A percentile compares a stretch with the other conserved stretches of the same genome.
phyloP scores from a whole-genome alignment of 2,888 invertebrate genomes.

The Noctua comes region DNA sequence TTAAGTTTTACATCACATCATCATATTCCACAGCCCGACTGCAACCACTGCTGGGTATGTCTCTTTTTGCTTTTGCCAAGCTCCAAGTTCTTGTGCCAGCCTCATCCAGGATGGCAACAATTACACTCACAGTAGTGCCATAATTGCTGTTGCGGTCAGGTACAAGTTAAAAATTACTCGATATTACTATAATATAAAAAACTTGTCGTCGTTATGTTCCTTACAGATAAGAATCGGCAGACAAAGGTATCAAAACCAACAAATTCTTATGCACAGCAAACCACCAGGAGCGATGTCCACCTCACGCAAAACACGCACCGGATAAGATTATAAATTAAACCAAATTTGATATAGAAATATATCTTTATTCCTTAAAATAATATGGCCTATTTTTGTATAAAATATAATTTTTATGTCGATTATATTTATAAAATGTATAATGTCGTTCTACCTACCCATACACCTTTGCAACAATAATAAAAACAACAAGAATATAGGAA shows the following conservation, averaged over 20 bases:
- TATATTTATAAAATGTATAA: constrained; percentile 53
- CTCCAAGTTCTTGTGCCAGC: neutral
- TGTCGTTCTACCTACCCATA: constrained; percentile 64
- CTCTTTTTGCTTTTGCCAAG: neutral
- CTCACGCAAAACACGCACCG: constrained; percentile 47
- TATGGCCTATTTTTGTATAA: constrained; percentile 70
- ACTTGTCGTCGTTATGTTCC: neutral
- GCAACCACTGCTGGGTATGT: neutral
- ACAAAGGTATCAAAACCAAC: constrained; percentile 47
- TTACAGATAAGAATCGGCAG: constrained; percentile 61
- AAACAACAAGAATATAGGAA: constrained; percentile 54
- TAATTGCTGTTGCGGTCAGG: neutral
- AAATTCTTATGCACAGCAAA: constrained; percentile 47
- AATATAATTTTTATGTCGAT: constrained; percentile 62
- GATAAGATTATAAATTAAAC: constrained; percentile 48
- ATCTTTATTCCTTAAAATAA: constrained; percentile 65
- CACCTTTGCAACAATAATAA: constrained; percentile 63
- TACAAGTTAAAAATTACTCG: neutral
- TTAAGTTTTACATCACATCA: neutral
- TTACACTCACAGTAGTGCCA: neutral
- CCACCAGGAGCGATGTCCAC: constrained; percentile 45
- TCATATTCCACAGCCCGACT: neutral
- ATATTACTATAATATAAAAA: neutral
- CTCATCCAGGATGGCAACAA: neutral
- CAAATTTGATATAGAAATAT: constrained; percentile 58